Conservation (phyloP, 1,140 invertebrate genomes). For the Drosophila tristis region DNA sequence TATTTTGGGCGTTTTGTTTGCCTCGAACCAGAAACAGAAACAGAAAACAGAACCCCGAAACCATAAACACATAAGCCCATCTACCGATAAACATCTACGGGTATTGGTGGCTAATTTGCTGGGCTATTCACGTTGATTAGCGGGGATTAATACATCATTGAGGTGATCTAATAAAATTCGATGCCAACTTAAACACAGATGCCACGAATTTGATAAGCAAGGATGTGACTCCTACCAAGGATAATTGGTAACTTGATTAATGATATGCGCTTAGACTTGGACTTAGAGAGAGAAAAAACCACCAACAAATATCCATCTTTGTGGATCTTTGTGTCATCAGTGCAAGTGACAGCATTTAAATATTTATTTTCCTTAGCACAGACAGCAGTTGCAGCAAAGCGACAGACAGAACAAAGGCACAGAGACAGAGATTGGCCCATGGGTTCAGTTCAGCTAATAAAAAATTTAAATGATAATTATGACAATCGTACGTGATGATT, state of each 20-base stretch:
- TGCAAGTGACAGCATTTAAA: constrained; percentile 36
- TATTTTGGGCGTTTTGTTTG: constrained; percentile 63
- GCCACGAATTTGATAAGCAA: constrained; percentile 57
- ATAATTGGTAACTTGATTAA: constrained; percentile 39
- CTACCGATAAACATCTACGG: constrained; percentile 37
- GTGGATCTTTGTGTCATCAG: too few relatives aligned
- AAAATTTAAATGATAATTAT: constrained; percentile 83
- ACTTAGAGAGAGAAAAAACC: background rate
- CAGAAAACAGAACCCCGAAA: constrained; percentile 8
- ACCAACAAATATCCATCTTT: constrained; percentile 10
- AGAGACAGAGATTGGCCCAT: constrained; percentile 35
- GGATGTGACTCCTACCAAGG: constrained; percentile 6
- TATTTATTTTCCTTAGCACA: constrained; percentile 37
- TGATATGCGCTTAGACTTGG: background rate
- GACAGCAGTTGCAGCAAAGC: constrained; percentile 48
- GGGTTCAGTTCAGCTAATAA: constrained; percentile 69
- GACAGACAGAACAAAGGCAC: constrained; percentile 41
- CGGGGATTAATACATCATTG: constrained; percentile 68
- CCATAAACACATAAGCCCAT: constrained; percentile 31
- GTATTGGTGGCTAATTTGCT: constrained; percentile 35
- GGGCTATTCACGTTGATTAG: constrained; percentile 68
- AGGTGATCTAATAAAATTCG: constrained; percentile 56
- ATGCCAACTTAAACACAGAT: constrained; percentile 56
- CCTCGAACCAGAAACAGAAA: constrained; percentile 7
- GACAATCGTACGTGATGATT: constrained; percentile 84